Evolutionary conservation across 2,888 invertebrate genomes (phyloP).

Genomic region (Pollenia amentaria): DNA sequence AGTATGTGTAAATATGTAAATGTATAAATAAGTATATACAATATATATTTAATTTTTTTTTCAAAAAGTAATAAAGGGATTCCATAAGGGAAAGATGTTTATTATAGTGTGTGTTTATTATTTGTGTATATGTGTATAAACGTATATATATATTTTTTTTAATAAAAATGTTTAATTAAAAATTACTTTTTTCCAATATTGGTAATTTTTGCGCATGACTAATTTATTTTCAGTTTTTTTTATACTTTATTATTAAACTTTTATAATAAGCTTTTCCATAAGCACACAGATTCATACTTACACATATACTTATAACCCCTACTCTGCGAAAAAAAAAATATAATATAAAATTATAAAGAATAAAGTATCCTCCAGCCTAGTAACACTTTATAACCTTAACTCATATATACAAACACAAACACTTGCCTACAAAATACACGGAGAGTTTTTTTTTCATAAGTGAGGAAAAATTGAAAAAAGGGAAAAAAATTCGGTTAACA

Average conservation of each 20-base stretch:
- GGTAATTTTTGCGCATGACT: slow-evolving; percentile 74
- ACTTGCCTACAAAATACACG: slow-evolving; percentile 24
- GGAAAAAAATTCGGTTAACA: slow-evolving; percentile 48
- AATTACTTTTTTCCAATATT: slow-evolving; percentile 73
- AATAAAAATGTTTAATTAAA: slow-evolving; percentile 74
- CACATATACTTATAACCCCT: slow-evolving; percentile 48
- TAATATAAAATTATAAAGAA: slow-evolving; percentile 22
- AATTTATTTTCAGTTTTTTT: slow-evolving; percentile 69
- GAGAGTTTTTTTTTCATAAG: slow-evolving; percentile 12
- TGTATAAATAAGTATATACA: neutral
- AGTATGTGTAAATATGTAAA: neutral
- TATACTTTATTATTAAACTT: slow-evolving; percentile 73
- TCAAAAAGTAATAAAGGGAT: slow-evolving; percentile 14
- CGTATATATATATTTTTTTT: slow-evolving; percentile 47
- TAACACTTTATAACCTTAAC: slow-evolving; percentile 73
- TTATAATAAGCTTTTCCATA: slow-evolving; percentile 72
- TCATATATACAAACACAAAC: slow-evolving; percentile 33
- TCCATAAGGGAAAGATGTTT: slow-evolving; percentile 35
- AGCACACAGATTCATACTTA: slow-evolving; percentile 18
- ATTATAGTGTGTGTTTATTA: neutral
- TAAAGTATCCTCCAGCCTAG: slow-evolving; percentile 67
- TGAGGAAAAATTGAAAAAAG: slow-evolving; percentile 17
- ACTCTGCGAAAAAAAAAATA: slow-evolving; percentile 26
- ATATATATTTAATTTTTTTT: neutral
- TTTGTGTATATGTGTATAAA: slow-evolving; percentile 20